These are phyloP conservation scores for Chanos chanos DNA, from an alignment of 2,797 vertebrate species.

Conservation along the genomic window DNA sequence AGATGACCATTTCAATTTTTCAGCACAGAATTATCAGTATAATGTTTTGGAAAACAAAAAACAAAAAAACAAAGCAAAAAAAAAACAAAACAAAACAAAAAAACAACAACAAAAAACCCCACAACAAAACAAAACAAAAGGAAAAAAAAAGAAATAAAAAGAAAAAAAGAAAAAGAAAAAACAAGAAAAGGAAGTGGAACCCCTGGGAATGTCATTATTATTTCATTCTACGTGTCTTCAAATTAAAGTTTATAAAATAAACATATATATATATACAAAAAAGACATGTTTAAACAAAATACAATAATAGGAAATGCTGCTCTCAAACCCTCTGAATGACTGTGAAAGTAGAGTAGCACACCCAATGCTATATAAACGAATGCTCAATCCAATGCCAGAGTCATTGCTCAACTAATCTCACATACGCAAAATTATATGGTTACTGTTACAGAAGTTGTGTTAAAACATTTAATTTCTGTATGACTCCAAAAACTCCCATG, in stretches of 20 bases:
- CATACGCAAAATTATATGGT: conserved; percentile 32
- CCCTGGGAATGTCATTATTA: too few species aligned
- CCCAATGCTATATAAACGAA: too few species aligned
- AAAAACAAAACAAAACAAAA: background rate
- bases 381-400: too few species aligned
- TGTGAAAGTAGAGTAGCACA: too few species aligned
- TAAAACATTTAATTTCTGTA: conserved; percentile 9
- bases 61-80: conserved; percentile 33
- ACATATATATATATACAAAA: too few species aligned
- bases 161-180: conserved; percentile 14
- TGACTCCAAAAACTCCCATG: conserved; percentile 44
- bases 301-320: too few species aligned
- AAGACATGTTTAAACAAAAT: too few species aligned
- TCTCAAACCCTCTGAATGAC: too few species aligned
- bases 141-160: conserved; percentile 30
- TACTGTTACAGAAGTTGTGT: conserved; percentile 22
- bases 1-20: conserved; percentile 65
- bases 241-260: too few species aligned
- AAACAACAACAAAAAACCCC: conserved; percentile 8
- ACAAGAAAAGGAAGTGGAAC: conserved; percentile 4
- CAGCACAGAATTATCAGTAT: conserved; percentile 61
- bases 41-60: conserved; percentile 45
- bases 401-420: too few species aligned
- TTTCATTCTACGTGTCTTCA: background rate
- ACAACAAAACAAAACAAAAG: conserved; percentile 29